Base-by-base conservation (phyloP, 1,140 invertebrate species). In the Sinella curviseta region DNA sequence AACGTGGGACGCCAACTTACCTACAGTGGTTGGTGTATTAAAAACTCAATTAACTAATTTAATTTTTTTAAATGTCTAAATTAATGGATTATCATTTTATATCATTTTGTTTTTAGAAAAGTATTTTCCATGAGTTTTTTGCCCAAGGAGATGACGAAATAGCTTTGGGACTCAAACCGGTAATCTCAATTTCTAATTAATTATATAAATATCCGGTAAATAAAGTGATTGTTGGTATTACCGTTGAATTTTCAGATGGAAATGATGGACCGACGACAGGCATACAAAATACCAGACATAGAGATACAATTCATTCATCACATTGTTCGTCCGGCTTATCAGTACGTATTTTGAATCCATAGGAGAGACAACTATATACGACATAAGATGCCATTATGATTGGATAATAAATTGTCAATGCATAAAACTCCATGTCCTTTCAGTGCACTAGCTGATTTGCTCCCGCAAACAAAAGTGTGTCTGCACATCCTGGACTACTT, bases 41-140 rank as follows among this genome's bases (percentile, higher is more conserved):
- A n/a, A n/a, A n/a, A n/a, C n/a, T n/a, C n/a, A 48, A 48, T 48
- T 48, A 48, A 48, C n/a, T n/a, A n/a, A n/a, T n/a, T n/a, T n/a
- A n/a, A n/a, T n/a, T n/a, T n/a, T n/a, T n/a, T n/a, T n/a, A n/a
- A n/a, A n/a, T n/a, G n/a, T n/a, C n/a, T n/a, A n/a, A n/a, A n/a
- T n/a, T n/a, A n/a, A n/a, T n/a, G n/a, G n/a, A n/a, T n/a, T n/a
- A n/a, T n/a, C n/a, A n/a, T n/a, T n/a, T n/a, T 60, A 60, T n/a
- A n/a, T 60, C 3, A 17, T 60, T 60, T 20, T 12, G 8, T 3
- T 60, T 60, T 16, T n/a, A 60, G 57, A 60, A 60, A 60, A 60
- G 57, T 26, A 60, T 60, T 14, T 60, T 60, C 57, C 57, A 60
- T 26, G 57, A 60, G 57, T 60, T 60, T 26, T 60, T 60, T 60